Conservation (phyloP, 2,888 invertebrate genomes). For the Hirtodrosophila confusa region DNA sequence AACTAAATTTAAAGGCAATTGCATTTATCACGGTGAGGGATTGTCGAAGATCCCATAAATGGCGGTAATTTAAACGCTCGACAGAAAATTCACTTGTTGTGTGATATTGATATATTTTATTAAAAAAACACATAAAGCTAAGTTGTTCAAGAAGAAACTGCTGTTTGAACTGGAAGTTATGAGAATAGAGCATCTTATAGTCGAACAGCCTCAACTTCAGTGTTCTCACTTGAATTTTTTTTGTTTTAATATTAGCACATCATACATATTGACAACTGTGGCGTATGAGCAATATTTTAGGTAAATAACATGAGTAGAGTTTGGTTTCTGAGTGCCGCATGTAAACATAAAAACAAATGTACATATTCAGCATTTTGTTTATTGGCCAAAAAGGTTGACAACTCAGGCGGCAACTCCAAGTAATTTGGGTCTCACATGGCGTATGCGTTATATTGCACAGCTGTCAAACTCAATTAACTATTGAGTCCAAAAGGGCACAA, state of each 20-base stretch:
- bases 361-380: constrained; percentile 43
- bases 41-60: too few relatives aligned
- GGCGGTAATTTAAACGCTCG: too few relatives aligned
- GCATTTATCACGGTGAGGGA: too few relatives aligned
- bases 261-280: constrained; percentile 51
- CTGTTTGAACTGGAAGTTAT: too few relatives aligned
- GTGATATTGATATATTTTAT: too few relatives aligned
- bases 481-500: constrained; percentile 30
- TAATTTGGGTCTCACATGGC: constrained; percentile 43
- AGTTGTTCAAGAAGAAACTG: too few relatives aligned
- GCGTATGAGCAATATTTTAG: constrained; percentile 61
- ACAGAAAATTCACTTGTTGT: too few relatives aligned
- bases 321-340: constrained; percentile 29
- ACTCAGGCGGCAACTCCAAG: constrained; percentile 22
- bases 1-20: too few relatives aligned
- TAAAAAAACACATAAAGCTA: too few relatives aligned
- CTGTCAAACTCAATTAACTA: constrained; percentile 63
- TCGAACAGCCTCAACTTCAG: too few relatives aligned
- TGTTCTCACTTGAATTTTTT: constrained; percentile 1
- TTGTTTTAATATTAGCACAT: constrained; percentile 42
- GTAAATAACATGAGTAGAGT: constrained; percentile 54
- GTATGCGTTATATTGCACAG: constrained; percentile 43
- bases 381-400: constrained; percentile 59
- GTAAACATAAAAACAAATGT: constrained; percentile 51
- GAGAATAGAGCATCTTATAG: too few relatives aligned